Evolutionary conservation across 1,140 invertebrate species (phyloP), one percentile per base, ranked within the genome.

Genomic region (Chionoecetes opilio): DNA sequence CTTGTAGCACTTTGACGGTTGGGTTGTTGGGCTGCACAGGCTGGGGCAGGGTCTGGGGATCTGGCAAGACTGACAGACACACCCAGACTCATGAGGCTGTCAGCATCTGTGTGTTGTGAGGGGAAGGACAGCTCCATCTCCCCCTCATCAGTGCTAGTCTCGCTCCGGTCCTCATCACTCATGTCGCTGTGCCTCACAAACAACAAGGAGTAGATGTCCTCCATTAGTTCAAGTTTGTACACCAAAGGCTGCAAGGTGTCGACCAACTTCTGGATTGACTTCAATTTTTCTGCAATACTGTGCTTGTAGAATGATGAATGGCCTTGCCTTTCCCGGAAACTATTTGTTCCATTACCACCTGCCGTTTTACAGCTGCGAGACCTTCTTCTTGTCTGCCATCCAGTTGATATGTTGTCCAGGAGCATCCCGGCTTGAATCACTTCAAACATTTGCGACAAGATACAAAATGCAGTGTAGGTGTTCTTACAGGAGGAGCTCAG

Each of bases 131-230:
- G 82, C 46, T 95, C 94, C 37, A 95, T 37, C 5, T 95, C 94
- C 3, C 82, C 94, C 53, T 95, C 94, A 11, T 95, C 94, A 0
- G 38, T 90, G 8, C 90, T 91, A 11, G 94, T 86, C 32, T 95
- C 94, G 85, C 94, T 95, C 17, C 92, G 94, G 11, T 85, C 91
- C 75, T 95, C 94, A 82, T 95, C 94, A 92, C 94, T 92, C 84
- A 91, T 92, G 31, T 95, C 94, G 88, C 94, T 95, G 75, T 95
- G 94, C 1, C 82, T 84, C n/a, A 95, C 94, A 92, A 95, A 95
- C 82, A 95, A 6, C n/a, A 92, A 34, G 21, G 94, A 95, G 75
- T 91, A 95, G 21, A 95, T 95, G 32, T 95, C 91, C 38, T 95
- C 94, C 94, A 95, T 95, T 21, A 95, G 34, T 87, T 95, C 89